phyloP scores from a whole-genome alignment of 2,888 invertebrate species.

The Glomeris marginata region DNA sequence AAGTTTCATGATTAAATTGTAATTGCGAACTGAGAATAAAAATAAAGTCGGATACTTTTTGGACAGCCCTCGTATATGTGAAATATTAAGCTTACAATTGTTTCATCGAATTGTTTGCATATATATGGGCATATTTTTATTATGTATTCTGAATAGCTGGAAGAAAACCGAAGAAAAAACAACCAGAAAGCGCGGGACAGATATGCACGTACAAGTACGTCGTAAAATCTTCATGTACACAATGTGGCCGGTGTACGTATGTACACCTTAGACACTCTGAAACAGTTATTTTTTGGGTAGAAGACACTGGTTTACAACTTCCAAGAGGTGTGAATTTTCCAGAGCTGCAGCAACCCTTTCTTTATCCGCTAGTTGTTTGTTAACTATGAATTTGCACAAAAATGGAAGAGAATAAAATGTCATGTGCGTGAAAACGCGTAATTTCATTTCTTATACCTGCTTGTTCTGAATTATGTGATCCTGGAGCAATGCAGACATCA shows the following conservation, averaged over 20 bases:
- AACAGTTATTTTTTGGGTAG: constrained; percentile 16
- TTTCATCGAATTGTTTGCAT: background rate
- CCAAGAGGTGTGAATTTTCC: constrained; percentile 78
- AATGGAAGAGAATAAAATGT: background rate
- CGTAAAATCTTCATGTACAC: background rate
- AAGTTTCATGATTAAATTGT: too few relatives aligned
- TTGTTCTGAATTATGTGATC: constrained; percentile 76
- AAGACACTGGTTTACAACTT: constrained; percentile 89
- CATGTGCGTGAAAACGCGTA: background rate
- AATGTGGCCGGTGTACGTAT: too few relatives aligned
- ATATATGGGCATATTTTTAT: too few relatives aligned
- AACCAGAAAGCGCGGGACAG: background rate
- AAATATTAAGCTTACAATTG: too few relatives aligned
- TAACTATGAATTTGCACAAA: constrained; percentile 43
- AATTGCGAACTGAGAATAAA: too few relatives aligned
- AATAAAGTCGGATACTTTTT: too few relatives aligned
- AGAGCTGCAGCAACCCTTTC: constrained; percentile 94
- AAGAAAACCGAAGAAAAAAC: constrained; percentile 3
- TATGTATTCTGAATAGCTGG: too few relatives aligned
- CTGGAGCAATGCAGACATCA: constrained; percentile 73
- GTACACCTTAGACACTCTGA: too few relatives aligned
- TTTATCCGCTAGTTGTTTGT: constrained; percentile 95
- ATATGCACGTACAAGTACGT: background rate
- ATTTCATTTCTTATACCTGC: constrained; percentile 32
- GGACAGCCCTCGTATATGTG: too few relatives aligned